A percentile compares a stretch with the other conserved stretches of the same genome.
These are phyloP conservation scores for Okamejei kenojei DNA, from an alignment of 2,797 vertebrate genomes.

Conservation along the genomic window DNA sequence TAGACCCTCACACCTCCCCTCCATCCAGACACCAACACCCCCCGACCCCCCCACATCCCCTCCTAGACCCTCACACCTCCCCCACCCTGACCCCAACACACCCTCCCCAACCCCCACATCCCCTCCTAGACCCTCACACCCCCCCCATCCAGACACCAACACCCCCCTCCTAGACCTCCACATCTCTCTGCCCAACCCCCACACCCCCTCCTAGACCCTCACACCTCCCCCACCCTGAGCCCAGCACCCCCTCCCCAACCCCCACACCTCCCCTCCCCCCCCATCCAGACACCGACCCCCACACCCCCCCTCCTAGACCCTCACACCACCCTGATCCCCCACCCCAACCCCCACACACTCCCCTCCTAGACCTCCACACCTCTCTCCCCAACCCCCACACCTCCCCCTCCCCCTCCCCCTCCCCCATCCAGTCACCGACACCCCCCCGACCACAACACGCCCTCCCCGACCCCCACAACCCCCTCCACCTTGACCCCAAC, in stretches of 20 bases:
- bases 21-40: constrained; percentile 27
- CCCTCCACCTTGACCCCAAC: background rate
- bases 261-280: background rate
- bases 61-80: background rate
- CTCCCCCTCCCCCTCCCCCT: too few species aligned
- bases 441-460: background rate
- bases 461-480: background rate
- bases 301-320: background rate
- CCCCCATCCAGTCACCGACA: background rate
- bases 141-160: too few species aligned
- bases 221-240: background rate
- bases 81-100: background rate
- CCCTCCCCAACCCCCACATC: constrained; percentile 35
- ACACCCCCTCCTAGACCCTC: background rate
- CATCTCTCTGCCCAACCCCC: too few species aligned
- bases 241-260: background rate
- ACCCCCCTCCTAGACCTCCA: too few species aligned
- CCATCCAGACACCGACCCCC: constrained; percentile 28
- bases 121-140: too few species aligned
- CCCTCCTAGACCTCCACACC: constrained; percentile 46
- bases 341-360: constrained; percentile 38
- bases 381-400: constrained; percentile 40
- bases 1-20: constrained; percentile 26
- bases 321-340: background rate
- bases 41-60: background rate